These are phyloP conservation scores for Lydus trimaculatus DNA, from an alignment of 2,888 invertebrate genomes.

Conservation along the genomic window DNA sequence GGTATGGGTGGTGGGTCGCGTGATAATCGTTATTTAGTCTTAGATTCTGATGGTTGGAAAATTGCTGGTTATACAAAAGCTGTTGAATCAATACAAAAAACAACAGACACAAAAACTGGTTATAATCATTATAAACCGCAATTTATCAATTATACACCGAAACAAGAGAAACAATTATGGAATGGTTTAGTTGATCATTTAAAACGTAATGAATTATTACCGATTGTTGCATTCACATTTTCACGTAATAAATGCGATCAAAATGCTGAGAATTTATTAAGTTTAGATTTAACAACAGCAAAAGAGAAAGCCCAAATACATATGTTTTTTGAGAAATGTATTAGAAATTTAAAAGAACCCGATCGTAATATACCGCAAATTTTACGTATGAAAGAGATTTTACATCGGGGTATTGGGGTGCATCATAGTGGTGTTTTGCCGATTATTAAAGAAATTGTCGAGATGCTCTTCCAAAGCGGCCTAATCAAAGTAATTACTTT, in stretches of 20 bases:
- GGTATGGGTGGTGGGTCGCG: slow-evolving; percentile 78
- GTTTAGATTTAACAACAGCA: slow-evolving; percentile 80
- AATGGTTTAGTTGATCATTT: slow-evolving; percentile 84
- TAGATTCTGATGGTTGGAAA: slow-evolving; percentile 81
- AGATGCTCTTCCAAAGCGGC: slow-evolving; percentile 94
- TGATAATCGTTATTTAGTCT: slow-evolving; percentile 78
- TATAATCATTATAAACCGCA: slow-evolving; percentile 15
- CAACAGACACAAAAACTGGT: slow-evolving; percentile 20
- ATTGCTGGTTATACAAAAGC: slow-evolving; percentile 65
- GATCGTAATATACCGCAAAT: slow-evolving; percentile 92
- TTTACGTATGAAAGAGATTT: slow-evolving; percentile 70
- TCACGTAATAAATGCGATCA: slow-evolving; percentile 84
- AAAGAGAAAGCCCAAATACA: slow-evolving; percentile 86
- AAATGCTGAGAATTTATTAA: slow-evolving; percentile 66
- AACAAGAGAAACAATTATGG: slow-evolving; percentile 85
- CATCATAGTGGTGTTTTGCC: slow-evolving; percentile 99
- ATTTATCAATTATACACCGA: slow-evolving; percentile 55
- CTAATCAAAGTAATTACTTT: slow-evolving; percentile 69
- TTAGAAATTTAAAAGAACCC: slow-evolving; percentile 75
- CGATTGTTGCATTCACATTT: slow-evolving; percentile 93
- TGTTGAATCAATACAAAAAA: slow-evolving; percentile 46
- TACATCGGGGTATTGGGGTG: slow-evolving; percentile 91
- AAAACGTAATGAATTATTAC: slow-evolving; percentile 81
- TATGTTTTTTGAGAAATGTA: slow-evolving; percentile 85
- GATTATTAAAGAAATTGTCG: slow-evolving; percentile 98